phyloP scores from a whole-genome alignment of 2,113 vertebrate species.

The Dascyllus trimaculatus region DNA sequence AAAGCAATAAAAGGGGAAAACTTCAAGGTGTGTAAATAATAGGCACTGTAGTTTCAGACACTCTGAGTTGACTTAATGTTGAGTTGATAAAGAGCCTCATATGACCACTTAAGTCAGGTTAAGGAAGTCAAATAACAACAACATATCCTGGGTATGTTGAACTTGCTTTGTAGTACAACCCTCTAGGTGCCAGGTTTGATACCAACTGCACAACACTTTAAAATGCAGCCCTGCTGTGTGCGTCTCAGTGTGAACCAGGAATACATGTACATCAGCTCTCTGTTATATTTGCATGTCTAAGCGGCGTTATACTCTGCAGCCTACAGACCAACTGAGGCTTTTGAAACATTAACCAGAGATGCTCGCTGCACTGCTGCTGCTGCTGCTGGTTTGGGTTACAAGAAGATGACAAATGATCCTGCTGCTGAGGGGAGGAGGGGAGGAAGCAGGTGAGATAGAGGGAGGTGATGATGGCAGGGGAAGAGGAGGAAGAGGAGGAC shows the following conservation, averaged over 20 bases:
- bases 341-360: slow-evolving; percentile 72
- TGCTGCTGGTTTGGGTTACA: slow-evolving; percentile 85
- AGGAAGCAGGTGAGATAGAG: slow-evolving; percentile 49
- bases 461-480: slow-evolving; percentile 32
- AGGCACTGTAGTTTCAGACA: no score
- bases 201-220: not conserved
- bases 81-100: no score
- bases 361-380: slow-evolving; percentile 74
- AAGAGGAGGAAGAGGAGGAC: slow-evolving; percentile 38
- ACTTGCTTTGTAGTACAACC: no score
- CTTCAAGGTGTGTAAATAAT: no score
- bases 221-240: not conserved
- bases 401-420: slow-evolving; percentile 81
- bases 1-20: no score
- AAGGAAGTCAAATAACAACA: no score
- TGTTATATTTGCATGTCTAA: not conserved
- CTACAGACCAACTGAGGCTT: slow-evolving; percentile 54
- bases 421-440: slow-evolving; percentile 23
- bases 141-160: no score
- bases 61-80: no score
- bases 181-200: no score
- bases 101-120: no score
- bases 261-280: not conserved
- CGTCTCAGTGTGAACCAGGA: not conserved
- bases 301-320: not conserved